Evolutionary conservation across 1,140 invertebrate species (phyloP).

Genomic region (Anastrepha obliqua): DNA sequence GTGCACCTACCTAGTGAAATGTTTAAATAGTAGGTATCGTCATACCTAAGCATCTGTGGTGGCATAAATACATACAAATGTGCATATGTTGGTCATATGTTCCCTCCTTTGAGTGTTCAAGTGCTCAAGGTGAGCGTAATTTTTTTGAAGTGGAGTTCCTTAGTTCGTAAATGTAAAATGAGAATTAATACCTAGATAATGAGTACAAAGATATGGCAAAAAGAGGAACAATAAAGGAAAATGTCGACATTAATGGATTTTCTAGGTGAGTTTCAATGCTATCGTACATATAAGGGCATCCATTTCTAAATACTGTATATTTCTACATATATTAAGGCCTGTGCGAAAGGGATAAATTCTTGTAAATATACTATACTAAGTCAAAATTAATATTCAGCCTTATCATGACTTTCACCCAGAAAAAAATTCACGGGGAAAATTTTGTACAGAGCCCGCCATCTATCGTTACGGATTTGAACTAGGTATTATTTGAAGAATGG

Average conservation of each 20-base stretch:
- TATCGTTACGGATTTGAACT: too few relatives aligned
- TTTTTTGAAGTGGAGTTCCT: conserved; percentile 5
- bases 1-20: neutral
- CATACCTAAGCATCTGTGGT: neutral
- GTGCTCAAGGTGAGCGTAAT: conserved; percentile 6
- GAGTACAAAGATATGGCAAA: neutral
- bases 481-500: too few relatives aligned
- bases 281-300: too few relatives aligned
- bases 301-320: neutral
- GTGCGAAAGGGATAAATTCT: too few relatives aligned
- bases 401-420: too few relatives aligned
- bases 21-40: conserved; percentile 3
- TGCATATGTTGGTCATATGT: conserved; percentile 31
- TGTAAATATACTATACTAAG: too few relatives aligned
- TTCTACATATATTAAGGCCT: neutral
- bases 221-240: too few relatives aligned
- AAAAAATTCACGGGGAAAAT: too few relatives aligned
- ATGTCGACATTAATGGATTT: too few relatives aligned
- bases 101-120: neutral
- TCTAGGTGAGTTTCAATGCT: too few relatives aligned
- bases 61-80: neutral
- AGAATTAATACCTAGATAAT: neutral
- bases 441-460: too few relatives aligned
- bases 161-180: neutral
- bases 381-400: too few relatives aligned